Evolutionary conservation across 1,140 invertebrate species (phyloP), one percentile per base, ranked within the genome.

Genomic region (Choristoneura fumiferana): DNA sequence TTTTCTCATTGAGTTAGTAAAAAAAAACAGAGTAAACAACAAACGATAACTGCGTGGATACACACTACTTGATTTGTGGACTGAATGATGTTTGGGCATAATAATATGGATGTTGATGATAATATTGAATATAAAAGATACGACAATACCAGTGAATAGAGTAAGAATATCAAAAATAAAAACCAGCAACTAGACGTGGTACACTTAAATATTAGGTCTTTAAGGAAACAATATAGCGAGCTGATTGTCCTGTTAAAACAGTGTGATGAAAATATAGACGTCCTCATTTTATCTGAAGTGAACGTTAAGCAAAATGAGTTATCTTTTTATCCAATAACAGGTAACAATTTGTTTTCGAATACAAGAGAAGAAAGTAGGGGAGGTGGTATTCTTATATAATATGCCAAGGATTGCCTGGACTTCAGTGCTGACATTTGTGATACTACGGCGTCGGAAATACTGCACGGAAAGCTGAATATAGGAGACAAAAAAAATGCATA

Each of bases 31-130:
- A 49, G 37, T 38, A 38, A 38, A 12, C 37, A 2, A 6, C n/a
- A 38, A 13, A 38, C n/a, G 0, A 6, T 10, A 13, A 49, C 2
- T 29, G 37, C 5, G 6, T n/a, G 17, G 10, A 8, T 40, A 57
- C 55, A 57, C 55, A 43, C 40, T 18, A 57, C 37, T n/a, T 43
- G 38, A 58, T 58, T 58, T 37, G 12, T n/a, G 17, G 18, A n/a
- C n/a, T n/a, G n/a, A n/a, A n/a, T n/a, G n/a, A n/a, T n/a, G n/a
- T n/a, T n/a, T n/a, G n/a, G n/a, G n/a, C n/a, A n/a, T n/a, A n/a
- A n/a, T n/a, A n/a, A n/a, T n/a, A n/a, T n/a, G n/a, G n/a, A n/a
- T n/a, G n/a, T n/a, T n/a, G 10, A 17, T 15, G 35, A 52, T 10
- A 35, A 55, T 6, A 22, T 18, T 1, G 40, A 49, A 52, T 58